A percentile compares a stretch with the other conserved stretches of the same genome.
Evolutionary conservation across 2,888 invertebrate genomes (phyloP).

Genomic region (Caenorhabditis doughertyi): DNA sequence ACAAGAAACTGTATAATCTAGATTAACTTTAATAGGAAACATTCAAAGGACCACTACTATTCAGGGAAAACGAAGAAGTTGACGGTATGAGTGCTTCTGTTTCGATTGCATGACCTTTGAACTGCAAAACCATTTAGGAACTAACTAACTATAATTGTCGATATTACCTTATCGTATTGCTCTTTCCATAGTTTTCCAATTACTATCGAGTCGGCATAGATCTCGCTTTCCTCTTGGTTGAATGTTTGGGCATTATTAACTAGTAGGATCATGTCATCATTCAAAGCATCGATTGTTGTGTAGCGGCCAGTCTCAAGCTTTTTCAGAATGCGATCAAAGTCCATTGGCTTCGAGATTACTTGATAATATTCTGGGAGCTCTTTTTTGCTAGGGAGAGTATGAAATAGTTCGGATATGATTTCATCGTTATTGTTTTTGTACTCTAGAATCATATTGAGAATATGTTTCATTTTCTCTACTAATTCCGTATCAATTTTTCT

Average conservation of each 20-base stretch:
- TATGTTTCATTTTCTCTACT: conserved; percentile 19
- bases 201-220: conserved; percentile 96
- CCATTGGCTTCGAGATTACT: conserved; percentile 84
- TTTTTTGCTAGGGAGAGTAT: conserved; percentile 84
- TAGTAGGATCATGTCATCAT: conserved; percentile 92
- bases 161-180: conserved; percentile 23
- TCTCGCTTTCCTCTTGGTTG: conserved; percentile 85
- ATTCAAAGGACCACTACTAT: too few relatives aligned
- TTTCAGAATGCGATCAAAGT: conserved; percentile 89
- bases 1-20: too few relatives aligned
- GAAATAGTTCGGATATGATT: conserved; percentile 84
- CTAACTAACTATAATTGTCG: background rate
- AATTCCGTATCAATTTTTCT: conserved; percentile 60
- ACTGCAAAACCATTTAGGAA: background rate
- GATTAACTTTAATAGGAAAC: too few relatives aligned
- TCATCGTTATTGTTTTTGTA: conserved; percentile 83
- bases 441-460: conserved; percentile 49
- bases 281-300: conserved; percentile 85
- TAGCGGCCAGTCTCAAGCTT: conserved; percentile 78
- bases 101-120: background rate
- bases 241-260: conserved; percentile 89
- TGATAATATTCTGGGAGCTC: conserved; percentile 85
- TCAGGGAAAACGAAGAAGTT: background rate
- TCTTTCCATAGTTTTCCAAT: conserved; percentile 86
- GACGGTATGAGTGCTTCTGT: background rate